Base-by-base conservation (phyloP, 2,797 vertebrate species). In the Crenuchus spilurus region DNA sequence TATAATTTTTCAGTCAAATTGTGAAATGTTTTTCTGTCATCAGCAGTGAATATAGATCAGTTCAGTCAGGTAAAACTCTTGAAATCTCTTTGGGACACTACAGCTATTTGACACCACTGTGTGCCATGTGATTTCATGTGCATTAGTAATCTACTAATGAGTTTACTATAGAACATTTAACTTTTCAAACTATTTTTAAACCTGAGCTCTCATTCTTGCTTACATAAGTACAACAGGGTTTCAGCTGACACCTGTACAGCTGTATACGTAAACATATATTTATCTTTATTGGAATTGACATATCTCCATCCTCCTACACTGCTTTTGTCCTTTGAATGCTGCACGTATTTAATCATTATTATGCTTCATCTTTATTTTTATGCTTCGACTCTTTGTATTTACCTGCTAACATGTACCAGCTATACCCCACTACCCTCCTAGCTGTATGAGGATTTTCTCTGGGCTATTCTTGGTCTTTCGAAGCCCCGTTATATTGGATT, bases 401-500 rank as follows among this genome's bases (percentile, higher is more conserved):
- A 20, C 69, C 68, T 64, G 8, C 35, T 57, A 28, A 20, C 18
- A 33, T 49, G 37, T 28, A 14, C 46, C 49, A 54, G 39, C 28
- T 48, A 60, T 60, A 20, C 22, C 41, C 10, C 10, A 54, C 42
- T 24, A 22, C 44, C 41, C 48, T 72, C 10, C 46, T 33, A 73
- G 73, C 66, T 76, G 14, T 20, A 46, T 28, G 54, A 67, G 77
- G 77, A 84, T 87, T 76, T 82, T 77, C 78, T 81, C 79, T 74
- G 72, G 62, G 74, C 84, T 85, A 84, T 78, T 88, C 87, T 85
- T 87, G 86, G 83, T 52, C 76, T 60, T 60, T 70, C 77, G 79
- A 82, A 87, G 82, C 85, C 84, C 69, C 76, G 3, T 24, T 86
- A 76, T 88, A 89, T 88, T 90, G 92, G 92, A 93, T 93, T 92